These are phyloP conservation scores for Craterocephalus amniculus DNA, from an alignment of 2,797 vertebrate genomes.

Conservation along the genomic window DNA sequence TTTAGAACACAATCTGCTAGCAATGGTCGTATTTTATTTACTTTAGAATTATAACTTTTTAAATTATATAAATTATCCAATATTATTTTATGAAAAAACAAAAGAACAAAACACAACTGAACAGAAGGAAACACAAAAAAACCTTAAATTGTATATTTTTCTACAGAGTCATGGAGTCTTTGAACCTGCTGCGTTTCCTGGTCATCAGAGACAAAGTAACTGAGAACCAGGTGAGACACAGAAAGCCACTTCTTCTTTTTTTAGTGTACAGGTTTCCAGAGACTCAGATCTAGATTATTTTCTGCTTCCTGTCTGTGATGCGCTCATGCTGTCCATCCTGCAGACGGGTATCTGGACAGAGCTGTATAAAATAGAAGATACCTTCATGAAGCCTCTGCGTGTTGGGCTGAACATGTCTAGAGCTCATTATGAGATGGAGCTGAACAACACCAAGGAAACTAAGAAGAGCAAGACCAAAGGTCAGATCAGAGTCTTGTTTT, in stretches of 20 bases:
- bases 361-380: conserved; percentile 87
- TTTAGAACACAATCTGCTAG: too few relatives aligned
- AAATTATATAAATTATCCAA: too few relatives aligned
- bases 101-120: too few relatives aligned
- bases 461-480: conserved; percentile 76
- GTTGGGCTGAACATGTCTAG: conserved; percentile 94
- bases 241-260: background rate
- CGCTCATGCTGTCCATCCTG: background rate
- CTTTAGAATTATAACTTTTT: too few relatives aligned
- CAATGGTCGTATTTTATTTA: too few relatives aligned
- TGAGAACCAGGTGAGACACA: conserved; percentile 86
- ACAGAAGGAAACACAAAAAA: too few relatives aligned
- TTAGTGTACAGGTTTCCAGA: background rate
- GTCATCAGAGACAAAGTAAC: conserved; percentile 92
- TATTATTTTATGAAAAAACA: too few relatives aligned
- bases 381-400: conserved; percentile 91
- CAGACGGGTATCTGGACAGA: conserved; percentile 91
- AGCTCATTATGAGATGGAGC: conserved; percentile 95
- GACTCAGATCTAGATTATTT: background rate
- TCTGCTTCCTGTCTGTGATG: too few relatives aligned
- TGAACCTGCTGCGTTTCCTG: conserved; percentile 94
- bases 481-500: conserved; percentile 33
- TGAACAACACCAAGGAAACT: conserved; percentile 84
- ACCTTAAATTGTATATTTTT: background rate
- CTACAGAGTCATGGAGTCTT: conserved; percentile 92